Evolutionary conservation across 64 coral and sea anemone genomes (phyloP).

Genomic region (Montipora efflorescens): DNA sequence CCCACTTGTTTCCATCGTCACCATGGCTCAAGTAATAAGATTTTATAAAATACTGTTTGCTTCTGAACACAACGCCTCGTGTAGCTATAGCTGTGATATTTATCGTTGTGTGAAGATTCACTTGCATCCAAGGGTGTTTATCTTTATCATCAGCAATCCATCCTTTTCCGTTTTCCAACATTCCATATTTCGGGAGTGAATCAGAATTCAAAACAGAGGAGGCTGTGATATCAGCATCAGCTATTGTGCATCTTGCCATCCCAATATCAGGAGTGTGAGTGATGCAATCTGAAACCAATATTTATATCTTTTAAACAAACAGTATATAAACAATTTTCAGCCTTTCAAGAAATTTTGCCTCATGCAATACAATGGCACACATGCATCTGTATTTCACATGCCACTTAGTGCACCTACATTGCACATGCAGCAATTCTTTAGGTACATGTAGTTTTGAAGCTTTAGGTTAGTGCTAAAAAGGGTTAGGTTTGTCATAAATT

Average conservation of each 20-base stretch:
- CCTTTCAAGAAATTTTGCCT: too few species aligned
- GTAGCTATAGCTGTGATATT: conserved; percentile 37
- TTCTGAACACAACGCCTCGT: background rate
- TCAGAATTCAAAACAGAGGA: conserved; percentile 29
- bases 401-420: too few species aligned
- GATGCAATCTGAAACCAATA: background rate
- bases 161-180: conserved; percentile 13
- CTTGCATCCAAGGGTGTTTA: conserved; percentile 51
- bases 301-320: too few species aligned
- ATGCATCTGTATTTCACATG: too few species aligned
- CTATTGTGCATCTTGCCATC: conserved; percentile 18
- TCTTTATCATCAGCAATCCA: background rate
- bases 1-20: conserved; percentile 43
- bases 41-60: background rate
- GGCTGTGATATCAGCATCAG: conserved; percentile 11
- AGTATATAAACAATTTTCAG: too few species aligned
- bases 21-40: conserved; percentile 20
- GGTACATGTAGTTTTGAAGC: too few species aligned
- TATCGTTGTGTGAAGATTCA: conserved; percentile 1
- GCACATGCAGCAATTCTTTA: too few species aligned
- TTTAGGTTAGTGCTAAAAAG: too few species aligned
- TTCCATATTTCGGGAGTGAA: conserved; percentile 9
- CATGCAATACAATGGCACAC: too few species aligned
- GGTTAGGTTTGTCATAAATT: too few species aligned
- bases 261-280: background rate